phyloP scores from a whole-genome alignment of 2,888 invertebrate species.

The Eristalinus aeneus region DNA sequence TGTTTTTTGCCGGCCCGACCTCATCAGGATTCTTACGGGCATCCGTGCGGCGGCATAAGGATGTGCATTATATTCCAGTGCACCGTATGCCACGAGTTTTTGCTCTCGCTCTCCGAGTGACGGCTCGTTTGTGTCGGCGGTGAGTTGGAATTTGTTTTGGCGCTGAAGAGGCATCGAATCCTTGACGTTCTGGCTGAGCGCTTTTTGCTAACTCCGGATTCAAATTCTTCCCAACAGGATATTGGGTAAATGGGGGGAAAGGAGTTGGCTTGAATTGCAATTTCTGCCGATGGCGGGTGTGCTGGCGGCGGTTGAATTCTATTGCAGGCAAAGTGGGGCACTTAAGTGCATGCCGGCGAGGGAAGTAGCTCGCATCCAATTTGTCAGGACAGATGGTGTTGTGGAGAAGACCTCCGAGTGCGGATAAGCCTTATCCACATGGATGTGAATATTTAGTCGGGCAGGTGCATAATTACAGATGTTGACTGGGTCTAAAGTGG shows the following conservation, averaged over 20 bases:
- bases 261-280: not conserved
- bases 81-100: conserved; percentile 24
- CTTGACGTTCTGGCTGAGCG: conserved; percentile 8
- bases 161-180: conserved; percentile 49
- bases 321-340: conserved; percentile 55
- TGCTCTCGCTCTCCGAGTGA: conserved; percentile 6
- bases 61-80: conserved; percentile 40
- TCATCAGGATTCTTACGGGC: conserved; percentile 52
- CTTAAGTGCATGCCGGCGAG: conserved; percentile 57
- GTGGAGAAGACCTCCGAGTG: conserved; percentile 25
- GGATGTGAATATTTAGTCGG: conserved; percentile 28
- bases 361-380: conserved; percentile 56
- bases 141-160: conserved; percentile 56
- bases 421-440: conserved; percentile 12
- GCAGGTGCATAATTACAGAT: conserved; percentile 15
- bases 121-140: conserved; percentile 1
- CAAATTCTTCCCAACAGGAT: conserved; percentile 37
- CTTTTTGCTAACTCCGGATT: conserved; percentile 12
- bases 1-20: conserved; percentile 52
- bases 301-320: conserved; percentile 22
- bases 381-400: conserved; percentile 45
- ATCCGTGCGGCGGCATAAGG: conserved; percentile 32
- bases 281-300: conserved; percentile 9
- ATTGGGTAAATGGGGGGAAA: not conserved
- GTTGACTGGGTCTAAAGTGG: not conserved